Evolutionary conservation across 2,888 invertebrate species (phyloP), one percentile per base, ranked within the genome.

Genomic region (Sarcophaga variegata): DNA sequence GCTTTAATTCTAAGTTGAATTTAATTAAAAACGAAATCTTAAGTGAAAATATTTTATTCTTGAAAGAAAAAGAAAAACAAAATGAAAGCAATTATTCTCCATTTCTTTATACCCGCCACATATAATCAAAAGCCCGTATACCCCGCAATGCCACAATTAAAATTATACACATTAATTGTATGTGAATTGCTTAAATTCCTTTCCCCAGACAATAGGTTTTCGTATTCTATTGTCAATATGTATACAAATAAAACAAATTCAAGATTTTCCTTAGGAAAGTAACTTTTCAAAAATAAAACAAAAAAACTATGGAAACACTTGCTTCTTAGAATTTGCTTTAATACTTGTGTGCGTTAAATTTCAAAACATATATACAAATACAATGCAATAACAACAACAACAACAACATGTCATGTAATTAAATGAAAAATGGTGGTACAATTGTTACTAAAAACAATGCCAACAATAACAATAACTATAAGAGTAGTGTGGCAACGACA

Each of bases 341-440:
- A 37, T 8, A 37, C 37, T 37, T 37, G 37, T 37, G 37, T 6
- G 37, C 6, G 11, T 45, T 60, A 37, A 62, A 69, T 37, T 69
- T 64, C 59, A 83, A 81, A 78, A 79, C 62, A 76, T 76, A 87
- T 80, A 87, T 69, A 77, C 77, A 77, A 22, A 74, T 66, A 62
- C 69, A 64, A 66, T 17, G 2, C 67, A 67, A 45, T 11, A n/a
- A 74, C 67, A 78, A 83, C 67, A 59, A 20, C 45, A 72, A 62
- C 8, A 78, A 67, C 47, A 66, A 49, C 20, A 54, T 22, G 4
- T 25, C 62, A 79, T 75, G 66, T 81, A 87, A 84, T 79, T 83
- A 78, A 81, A 83, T 75, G 66, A 74, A 77, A 70, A 64, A 75
- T 67, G 75, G 69, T 37, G 70, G 54, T 25, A 54, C n/a, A 75